These are phyloP conservation scores for Melanotus villosus DNA, from an alignment of 2,888 invertebrate species.

Conservation along the genomic window DNA sequence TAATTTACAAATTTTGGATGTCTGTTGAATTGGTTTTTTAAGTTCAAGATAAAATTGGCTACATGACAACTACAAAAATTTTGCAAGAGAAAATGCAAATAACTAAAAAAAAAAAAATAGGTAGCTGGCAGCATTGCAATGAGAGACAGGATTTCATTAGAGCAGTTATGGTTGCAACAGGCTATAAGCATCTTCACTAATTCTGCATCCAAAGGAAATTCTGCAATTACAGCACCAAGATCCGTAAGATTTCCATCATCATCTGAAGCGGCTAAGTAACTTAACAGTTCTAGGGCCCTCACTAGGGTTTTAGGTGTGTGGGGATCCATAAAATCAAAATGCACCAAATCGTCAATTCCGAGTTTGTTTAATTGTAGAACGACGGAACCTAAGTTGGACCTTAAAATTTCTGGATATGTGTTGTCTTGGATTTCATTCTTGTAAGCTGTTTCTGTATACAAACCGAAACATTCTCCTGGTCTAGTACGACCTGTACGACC, in stretches of 20 bases:
- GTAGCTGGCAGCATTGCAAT: slow-evolving; percentile 99
- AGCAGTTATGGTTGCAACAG: slow-evolving; percentile 98
- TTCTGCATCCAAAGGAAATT: slow-evolving; percentile 99
- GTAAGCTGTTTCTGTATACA: slow-evolving; percentile 96
- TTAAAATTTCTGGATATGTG: slow-evolving; percentile 96
- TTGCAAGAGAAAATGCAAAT: slow-evolving; percentile 23
- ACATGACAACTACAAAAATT: slow-evolving; percentile 12
- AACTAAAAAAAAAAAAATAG: slow-evolving; percentile 54
- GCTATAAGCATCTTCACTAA: slow-evolving; percentile 99
- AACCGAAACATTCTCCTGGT: slow-evolving; percentile 97
- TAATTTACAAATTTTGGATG: no score
- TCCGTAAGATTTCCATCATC: slow-evolving; percentile 98
- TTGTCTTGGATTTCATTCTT: slow-evolving; percentile 99
- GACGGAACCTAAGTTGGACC: slow-evolving; percentile 95
- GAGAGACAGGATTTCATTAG: slow-evolving; percentile 98
- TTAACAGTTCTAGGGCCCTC: slow-evolving; percentile 96
- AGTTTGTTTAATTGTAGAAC: slow-evolving; percentile 98
- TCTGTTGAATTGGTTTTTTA: no score
- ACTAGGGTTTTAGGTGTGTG: slow-evolving; percentile 99
- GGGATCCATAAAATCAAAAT: slow-evolving; percentile 99
- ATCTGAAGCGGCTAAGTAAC: slow-evolving; percentile 97
- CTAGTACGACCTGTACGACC: slow-evolving; percentile 97
- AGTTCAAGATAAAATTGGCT: slow-evolving; percentile 10
- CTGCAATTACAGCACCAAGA: slow-evolving; percentile 99
- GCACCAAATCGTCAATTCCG: slow-evolving; percentile 98